A percentile compares a stretch with the other conserved stretches of the same genome.
These are phyloP conservation scores for Turritopsis rubra DNA, from an alignment of 30 jellyfish, hydroid and myxozoan species.

Conservation along the genomic window DNA sequence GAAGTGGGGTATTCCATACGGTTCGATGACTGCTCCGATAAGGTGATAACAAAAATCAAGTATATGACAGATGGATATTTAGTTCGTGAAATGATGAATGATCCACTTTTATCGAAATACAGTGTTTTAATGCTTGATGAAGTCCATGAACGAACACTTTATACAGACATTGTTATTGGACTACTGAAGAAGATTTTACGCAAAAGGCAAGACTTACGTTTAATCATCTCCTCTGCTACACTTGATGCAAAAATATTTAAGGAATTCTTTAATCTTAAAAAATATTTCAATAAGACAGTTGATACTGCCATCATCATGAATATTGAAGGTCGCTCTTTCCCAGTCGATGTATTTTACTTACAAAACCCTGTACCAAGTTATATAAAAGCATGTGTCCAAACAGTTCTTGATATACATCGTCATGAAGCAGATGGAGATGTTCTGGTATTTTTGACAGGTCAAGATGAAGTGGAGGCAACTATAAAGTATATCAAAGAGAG, in stretches of 20 bases:
- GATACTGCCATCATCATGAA: constrained; percentile 63
- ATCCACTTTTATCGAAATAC: constrained; percentile 82
- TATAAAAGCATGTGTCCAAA: constrained; percentile 68
- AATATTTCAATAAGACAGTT: constrained; percentile 22
- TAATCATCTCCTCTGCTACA: constrained; percentile 94
- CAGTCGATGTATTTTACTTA: constrained; percentile 77
- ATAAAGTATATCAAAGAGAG: constrained; percentile 51
- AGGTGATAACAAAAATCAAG: constrained; percentile 68
- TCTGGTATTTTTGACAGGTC: constrained; percentile 95
- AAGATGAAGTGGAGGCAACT: constrained; percentile 70
- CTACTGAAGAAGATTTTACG: constrained; percentile 72
- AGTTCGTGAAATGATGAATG: constrained; percentile 96
- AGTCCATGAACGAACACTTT: constrained; percentile 87
- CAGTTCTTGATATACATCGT: constrained; percentile 78
- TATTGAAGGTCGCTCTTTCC: constrained; percentile 86
- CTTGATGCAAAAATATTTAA: constrained; percentile 50
- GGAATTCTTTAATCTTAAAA: constrained; percentile 33
- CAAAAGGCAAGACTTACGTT: constrained; percentile 68
- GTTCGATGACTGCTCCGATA: constrained; percentile 81
- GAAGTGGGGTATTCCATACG: constrained; percentile 91
- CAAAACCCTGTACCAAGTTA: constrained; percentile 88
- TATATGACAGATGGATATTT: constrained; percentile 94
- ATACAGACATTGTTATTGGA: constrained; percentile 87
- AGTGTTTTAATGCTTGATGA: constrained; percentile 87
- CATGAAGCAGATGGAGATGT: constrained; percentile 86